Conservation (phyloP, 2,888 invertebrate species). For the Hymenopus coronatus region DNA sequence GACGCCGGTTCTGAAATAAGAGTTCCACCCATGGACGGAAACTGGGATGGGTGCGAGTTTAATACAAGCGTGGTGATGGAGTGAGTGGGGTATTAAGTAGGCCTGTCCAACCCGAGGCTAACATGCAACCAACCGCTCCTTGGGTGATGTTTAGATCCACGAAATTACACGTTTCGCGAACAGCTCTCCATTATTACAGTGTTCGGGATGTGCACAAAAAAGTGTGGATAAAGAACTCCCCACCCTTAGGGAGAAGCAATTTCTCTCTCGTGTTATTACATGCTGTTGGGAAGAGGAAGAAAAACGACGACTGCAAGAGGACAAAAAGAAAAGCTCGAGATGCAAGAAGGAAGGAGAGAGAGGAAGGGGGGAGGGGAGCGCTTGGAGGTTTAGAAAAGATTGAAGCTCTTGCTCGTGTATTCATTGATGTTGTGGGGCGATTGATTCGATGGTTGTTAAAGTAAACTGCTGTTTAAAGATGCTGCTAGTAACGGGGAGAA, state of each 20-base stretch:
- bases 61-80: not conserved
- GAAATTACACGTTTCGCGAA: conserved; percentile 11
- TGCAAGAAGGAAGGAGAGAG: too few relatives aligned
- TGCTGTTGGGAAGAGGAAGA: not conserved
- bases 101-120: not conserved
- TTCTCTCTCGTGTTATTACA: conserved; percentile 10
- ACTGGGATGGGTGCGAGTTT: not conserved
- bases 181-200: not conserved
- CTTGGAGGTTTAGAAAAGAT: not conserved
- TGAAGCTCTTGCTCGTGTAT: not conserved
- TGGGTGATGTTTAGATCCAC: conserved; percentile 5
- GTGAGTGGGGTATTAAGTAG: not conserved
- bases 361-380: not conserved
- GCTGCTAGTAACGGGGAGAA: not conserved
- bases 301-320: not conserved
- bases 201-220: conserved; percentile 4
- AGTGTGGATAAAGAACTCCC: conserved; percentile 1
- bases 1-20: not conserved
- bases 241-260: not conserved
- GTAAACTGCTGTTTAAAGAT: conserved; percentile 12
- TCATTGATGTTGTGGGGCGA: not conserved
- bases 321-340: not conserved
- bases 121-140: not conserved
- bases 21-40: not conserved
- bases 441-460: conserved; percentile 2